Percentiles rank a stretch among this genome's conserved stretches.
These are phyloP conservation scores for Virgularia gustaviana DNA, from an alignment of 92 coral and sea anemone species.

Conservation along the genomic window DNA sequence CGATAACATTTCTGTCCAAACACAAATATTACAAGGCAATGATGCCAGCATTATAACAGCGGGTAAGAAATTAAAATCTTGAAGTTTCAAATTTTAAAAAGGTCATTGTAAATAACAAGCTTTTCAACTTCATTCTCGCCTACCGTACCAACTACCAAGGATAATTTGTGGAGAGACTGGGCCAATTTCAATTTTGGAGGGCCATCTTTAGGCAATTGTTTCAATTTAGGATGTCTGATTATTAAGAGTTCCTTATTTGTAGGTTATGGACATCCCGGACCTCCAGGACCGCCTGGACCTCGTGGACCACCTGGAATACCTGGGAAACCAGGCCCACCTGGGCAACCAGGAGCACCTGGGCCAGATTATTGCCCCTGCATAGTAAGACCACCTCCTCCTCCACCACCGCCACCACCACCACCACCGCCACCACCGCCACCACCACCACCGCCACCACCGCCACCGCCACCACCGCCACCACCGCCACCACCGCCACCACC, in stretches of 20 bases:
- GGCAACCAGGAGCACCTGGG: neutral
- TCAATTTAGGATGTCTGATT: too few species aligned
- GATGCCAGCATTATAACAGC: too few species aligned
- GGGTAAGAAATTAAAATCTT: too few species aligned
- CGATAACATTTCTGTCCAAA: too few species aligned
- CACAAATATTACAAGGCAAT: too few species aligned
- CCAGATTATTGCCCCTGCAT: neutral
- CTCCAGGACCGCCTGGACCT: conserved; percentile 6
- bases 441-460: neutral
- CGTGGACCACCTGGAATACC: neutral
- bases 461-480: neutral
- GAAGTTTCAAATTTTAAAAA: too few species aligned
- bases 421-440: neutral
- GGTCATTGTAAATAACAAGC: too few species aligned
- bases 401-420: conserved; percentile 24
- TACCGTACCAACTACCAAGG: too few species aligned
- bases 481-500: neutral
- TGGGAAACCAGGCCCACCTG: neutral
- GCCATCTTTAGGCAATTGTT: neutral
- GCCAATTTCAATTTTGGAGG: neutral
- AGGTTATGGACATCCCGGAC: conserved; percentile 3
- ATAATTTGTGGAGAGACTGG: neutral
- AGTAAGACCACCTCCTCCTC: conserved; percentile 2
- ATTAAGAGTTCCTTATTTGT: too few species aligned
- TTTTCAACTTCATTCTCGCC: too few species aligned